Conservation (phyloP, 2,113 vertebrate genomes). For the Actenoides hombroni region DNA sequence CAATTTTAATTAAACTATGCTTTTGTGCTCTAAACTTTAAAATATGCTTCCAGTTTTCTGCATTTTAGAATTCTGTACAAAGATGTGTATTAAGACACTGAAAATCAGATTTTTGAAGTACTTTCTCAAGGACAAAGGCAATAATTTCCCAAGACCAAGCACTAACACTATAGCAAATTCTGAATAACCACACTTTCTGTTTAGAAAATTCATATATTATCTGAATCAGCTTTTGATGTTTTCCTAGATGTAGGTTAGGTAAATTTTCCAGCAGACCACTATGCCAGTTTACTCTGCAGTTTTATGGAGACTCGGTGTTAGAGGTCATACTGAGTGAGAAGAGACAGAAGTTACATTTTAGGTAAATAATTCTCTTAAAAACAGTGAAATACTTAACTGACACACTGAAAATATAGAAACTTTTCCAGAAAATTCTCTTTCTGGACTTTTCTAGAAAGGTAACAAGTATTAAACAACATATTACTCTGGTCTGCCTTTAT, state of each 20-base stretch:
- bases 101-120: neutral
- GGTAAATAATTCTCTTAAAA: neutral
- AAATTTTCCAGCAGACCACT: neutral
- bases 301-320: neutral
- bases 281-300: neutral
- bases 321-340: neutral
- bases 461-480: neutral
- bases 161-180: neutral
- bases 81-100: neutral
- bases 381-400: neutral
- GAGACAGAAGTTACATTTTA: neutral
- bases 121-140: neutral
- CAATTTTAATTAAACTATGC: conserved; percentile 58
- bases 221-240: conserved; percentile 15
- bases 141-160: neutral
- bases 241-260: conserved; percentile 31
- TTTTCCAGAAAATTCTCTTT: too few species aligned
- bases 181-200: neutral
- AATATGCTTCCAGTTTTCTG: conserved; percentile 21
- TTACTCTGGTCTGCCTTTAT: neutral
- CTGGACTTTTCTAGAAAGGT: neutral
- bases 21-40: conserved; percentile 56
- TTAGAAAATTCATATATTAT: conserved; percentile 49
- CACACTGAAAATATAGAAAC: neutral
- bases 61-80: conserved; percentile 14